phyloP scores from a whole-genome alignment of 2,113 vertebrate species.

The Tiliqua scincoides region DNA sequence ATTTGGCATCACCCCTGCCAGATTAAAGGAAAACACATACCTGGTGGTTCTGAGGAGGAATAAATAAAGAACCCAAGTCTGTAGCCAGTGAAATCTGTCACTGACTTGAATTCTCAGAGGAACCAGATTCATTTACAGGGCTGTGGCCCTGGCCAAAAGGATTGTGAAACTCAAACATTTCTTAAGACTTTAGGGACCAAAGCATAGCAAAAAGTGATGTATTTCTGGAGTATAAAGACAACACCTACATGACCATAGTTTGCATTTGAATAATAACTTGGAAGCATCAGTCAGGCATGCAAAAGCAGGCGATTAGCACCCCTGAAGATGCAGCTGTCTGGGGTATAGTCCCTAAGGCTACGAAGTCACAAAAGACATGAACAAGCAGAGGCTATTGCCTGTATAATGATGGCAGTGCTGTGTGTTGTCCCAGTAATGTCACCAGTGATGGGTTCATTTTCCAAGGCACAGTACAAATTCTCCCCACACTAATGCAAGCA shows the following conservation, averaged over 20 bases:
- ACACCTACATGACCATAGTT: neutral
- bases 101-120: constrained; percentile 48
- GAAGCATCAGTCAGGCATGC: neutral
- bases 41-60: constrained; percentile 35
- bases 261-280: constrained; percentile 18
- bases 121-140: constrained; percentile 47
- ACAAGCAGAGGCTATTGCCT: neutral
- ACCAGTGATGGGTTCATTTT: neutral
- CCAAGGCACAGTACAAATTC: neutral
- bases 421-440: neutral
- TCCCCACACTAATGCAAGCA: too few species aligned
- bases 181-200: constrained; percentile 3
- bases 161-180: constrained; percentile 37
- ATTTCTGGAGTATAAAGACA: neutral
- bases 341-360: neutral
- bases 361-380: neutral
- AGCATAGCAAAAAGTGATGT: neutral
- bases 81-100: constrained; percentile 35
- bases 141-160: constrained; percentile 36
- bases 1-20: constrained; percentile 51
- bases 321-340: neutral
- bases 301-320: neutral
- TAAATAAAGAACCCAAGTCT: constrained; percentile 7
- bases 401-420: neutral
- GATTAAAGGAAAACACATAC: constrained; percentile 60